A percentile compares a stretch with the other conserved stretches of the same genome.
phyloP scores from a whole-genome alignment of 2,797 vertebrate genomes.

The Anguilla megastoma region DNA sequence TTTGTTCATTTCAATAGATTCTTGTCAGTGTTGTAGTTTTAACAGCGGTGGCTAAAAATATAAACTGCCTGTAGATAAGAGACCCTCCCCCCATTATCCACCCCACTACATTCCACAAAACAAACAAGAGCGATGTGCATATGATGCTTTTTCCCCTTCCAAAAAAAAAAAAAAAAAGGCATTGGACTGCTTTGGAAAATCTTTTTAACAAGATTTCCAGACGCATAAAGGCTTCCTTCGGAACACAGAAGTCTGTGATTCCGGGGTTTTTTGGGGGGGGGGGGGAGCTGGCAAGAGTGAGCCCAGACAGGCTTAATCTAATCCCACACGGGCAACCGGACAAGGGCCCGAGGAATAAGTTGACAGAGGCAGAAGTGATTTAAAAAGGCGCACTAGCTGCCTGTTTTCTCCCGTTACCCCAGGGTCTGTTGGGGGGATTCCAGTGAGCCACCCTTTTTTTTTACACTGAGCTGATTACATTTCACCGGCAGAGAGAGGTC shows the following conservation, averaged over 20 bases:
- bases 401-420: neutral
- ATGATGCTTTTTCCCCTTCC: neutral
- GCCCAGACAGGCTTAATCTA: conserved; percentile 54
- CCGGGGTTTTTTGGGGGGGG: neutral
- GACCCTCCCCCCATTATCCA: neutral
- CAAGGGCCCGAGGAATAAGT: conserved; percentile 46
- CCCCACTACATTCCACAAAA: neutral
- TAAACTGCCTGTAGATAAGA: neutral
- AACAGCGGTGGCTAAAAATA: neutral
- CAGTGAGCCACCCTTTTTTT: neutral
- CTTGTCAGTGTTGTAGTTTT: neutral
- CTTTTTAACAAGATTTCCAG: conserved; percentile 34
- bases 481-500: conserved; percentile 4
- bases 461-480: conserved; percentile 20
- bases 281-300: conserved; percentile 29
- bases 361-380: conserved; percentile 47
- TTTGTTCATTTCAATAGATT: neutral
- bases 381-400: neutral
- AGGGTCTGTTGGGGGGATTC: neutral
- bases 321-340: conserved; percentile 52
- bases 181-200: conserved; percentile 31
- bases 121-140: neutral
- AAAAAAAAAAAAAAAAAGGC: neutral
- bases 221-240: conserved; percentile 7
- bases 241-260: conserved; percentile 18